phyloP scores from a whole-genome alignment of 2,888 invertebrate genomes.

The Chymomyza caudatula region DNA sequence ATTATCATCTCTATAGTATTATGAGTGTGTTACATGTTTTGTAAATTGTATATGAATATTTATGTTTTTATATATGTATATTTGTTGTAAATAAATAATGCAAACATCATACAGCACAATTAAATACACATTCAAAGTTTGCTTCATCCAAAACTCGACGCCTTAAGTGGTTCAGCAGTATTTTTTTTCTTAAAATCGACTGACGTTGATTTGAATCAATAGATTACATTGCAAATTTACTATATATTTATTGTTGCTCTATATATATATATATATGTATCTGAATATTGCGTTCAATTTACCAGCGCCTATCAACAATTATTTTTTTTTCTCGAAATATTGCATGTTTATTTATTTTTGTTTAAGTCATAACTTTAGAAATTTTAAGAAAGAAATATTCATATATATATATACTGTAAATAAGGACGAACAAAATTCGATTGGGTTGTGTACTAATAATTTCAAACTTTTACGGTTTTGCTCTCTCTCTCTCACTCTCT shows the following conservation, averaged over 20 bases:
- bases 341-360: background rate
- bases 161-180: conserved; percentile 29
- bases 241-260: background rate
- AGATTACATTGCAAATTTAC: conserved; percentile 26
- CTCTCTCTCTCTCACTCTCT: background rate
- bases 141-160: background rate
- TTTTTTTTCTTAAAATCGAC: conserved; percentile 44
- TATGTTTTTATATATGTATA: conserved; percentile 1
- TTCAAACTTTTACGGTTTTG: background rate
- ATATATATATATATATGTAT: background rate
- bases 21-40: background rate
- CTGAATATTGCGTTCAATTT: background rate
- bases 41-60: conserved; percentile 6
- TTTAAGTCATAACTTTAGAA: background rate
- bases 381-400: conserved; percentile 22
- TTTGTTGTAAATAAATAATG: conserved; percentile 4
- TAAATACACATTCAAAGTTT: background rate
- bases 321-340: background rate
- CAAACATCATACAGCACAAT: background rate
- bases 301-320: background rate
- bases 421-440: background rate
- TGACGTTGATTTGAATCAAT: conserved; percentile 33
- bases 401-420: background rate
- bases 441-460: background rate
- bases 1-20: background rate